These are phyloP conservation scores for Scophthalmus maximus DNA, from an alignment of 2,113 vertebrate genomes.

Conservation along the genomic window DNA sequence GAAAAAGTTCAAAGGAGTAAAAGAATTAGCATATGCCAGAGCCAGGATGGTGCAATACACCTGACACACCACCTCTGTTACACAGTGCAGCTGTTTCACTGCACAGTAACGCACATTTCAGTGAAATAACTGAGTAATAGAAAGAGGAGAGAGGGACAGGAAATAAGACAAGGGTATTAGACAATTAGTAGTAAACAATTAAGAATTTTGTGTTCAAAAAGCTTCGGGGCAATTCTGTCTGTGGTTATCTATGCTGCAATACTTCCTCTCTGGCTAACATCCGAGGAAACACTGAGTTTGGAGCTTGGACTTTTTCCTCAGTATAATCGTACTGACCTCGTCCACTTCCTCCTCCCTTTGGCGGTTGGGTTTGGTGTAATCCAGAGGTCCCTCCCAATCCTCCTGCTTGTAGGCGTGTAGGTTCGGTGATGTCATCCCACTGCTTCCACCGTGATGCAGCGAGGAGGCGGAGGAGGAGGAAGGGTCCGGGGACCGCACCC, in stretches of 20 bases:
- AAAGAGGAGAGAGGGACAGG: constrained; percentile 59
- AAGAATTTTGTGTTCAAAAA: constrained; percentile 43
- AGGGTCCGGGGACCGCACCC: constrained; percentile 88
- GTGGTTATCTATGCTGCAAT: constrained; percentile 64
- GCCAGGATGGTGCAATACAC: constrained; percentile 79
- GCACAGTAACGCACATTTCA: constrained; percentile 59
- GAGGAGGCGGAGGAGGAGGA: constrained; percentile 83
- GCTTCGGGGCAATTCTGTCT: constrained; percentile 43
- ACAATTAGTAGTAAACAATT: constrained; percentile 65
- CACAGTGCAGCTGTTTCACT: constrained; percentile 64
- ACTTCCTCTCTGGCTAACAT: constrained; percentile 51
- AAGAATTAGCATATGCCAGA: constrained; percentile 79
- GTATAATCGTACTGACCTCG: constrained; percentile 84
- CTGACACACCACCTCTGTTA: constrained; percentile 78
- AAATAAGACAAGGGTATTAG: constrained; percentile 44
- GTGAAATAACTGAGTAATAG: constrained; percentile 65
- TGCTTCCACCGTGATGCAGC: constrained; percentile 89
- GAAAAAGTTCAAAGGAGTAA: constrained; percentile 79
- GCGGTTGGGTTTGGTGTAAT: constrained; percentile 97
- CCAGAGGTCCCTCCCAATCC: constrained; percentile 95
- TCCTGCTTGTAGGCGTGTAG: constrained; percentile 93
- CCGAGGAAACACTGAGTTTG: constrained; percentile 24
- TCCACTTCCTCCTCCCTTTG: constrained; percentile 94
- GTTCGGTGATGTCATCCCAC: constrained; percentile 91
- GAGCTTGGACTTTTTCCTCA: not conserved